These are phyloP conservation scores for Gnatocerus cornutus DNA, from an alignment of 2,888 invertebrate genomes.

Conservation along the genomic window DNA sequence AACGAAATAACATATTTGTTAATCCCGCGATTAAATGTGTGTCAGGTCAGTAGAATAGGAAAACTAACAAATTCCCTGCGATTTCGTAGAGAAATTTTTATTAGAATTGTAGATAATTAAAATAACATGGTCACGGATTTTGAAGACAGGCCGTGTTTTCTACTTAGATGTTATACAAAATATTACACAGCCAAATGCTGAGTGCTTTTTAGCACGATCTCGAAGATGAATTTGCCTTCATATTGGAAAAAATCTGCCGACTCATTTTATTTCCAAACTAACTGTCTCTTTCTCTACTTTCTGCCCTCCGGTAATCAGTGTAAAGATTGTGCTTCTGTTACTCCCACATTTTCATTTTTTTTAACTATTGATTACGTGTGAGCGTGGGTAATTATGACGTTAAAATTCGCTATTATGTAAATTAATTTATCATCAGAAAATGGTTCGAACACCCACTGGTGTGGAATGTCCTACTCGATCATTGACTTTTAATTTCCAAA, in stretches of 20 bases:
- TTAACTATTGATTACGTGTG: neutral
- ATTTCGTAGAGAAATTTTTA: too few species aligned
- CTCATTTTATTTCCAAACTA: slow-evolving; percentile 1
- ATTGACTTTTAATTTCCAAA: neutral
- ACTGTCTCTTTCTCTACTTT: neutral
- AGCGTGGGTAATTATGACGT: slow-evolving; percentile 4
- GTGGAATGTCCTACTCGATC: neutral
- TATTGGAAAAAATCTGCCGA: neutral
- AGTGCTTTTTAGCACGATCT: too few species aligned
- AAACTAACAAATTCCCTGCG: too few species aligned
- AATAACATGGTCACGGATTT: too few species aligned
- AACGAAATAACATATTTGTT: too few species aligned
- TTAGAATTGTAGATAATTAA: too few species aligned
- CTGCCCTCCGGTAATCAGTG: neutral
- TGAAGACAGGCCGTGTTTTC: too few species aligned
- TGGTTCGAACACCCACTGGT: neutral
- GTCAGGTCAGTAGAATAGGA: too few species aligned
- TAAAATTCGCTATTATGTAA: slow-evolving; percentile 2
- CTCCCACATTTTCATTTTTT: slow-evolving; percentile 3
- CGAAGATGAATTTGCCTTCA: neutral
- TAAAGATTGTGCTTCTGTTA: neutral
- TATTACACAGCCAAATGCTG: too few species aligned
- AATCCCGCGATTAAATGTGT: too few species aligned
- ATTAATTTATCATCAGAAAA: slow-evolving; percentile 2
- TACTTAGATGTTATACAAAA: too few species aligned